phyloP scores from a whole-genome alignment of 2,797 vertebrate species.

The Pseudomugil gertrudae region DNA sequence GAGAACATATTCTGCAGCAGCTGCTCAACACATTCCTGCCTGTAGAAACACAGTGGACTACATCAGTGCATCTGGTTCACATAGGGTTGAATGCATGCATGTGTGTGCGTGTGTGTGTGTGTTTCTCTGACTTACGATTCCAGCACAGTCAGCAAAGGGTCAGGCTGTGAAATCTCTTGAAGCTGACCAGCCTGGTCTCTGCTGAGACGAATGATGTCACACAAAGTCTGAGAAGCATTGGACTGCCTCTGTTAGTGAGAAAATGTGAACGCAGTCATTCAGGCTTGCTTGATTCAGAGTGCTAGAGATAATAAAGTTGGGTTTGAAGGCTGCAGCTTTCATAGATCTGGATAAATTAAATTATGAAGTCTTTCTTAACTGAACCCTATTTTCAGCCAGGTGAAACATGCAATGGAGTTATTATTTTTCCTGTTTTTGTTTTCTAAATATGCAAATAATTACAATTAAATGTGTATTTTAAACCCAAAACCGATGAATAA shows the following conservation, averaged over 20 bases:
- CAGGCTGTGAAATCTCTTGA: conserved; percentile 89
- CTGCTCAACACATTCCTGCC: conserved; percentile 93
- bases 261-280: not conserved
- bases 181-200: conserved; percentile 94
- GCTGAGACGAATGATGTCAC: conserved; percentile 94
- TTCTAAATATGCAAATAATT: not conserved
- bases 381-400: not conserved
- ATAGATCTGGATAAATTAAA: not conserved
- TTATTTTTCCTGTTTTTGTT: not conserved
- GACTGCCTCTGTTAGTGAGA: conserved; percentile 84
- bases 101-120: not conserved
- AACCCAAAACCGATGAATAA: not conserved
- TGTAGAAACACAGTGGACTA: conserved; percentile 63
- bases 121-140: conserved; percentile 90
- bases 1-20: conserved; percentile 96
- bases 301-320: not conserved
- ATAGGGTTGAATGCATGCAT: not conserved
- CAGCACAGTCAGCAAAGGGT: conserved; percentile 90
- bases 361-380: not conserved
- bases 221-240: conserved; percentile 96
- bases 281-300: not conserved
- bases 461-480: not conserved
- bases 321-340: not conserved
- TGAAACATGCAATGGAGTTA: not conserved
- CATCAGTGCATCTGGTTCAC: not conserved